These are phyloP conservation scores for Drosophila pullipes DNA, from an alignment of 2,888 invertebrate species.

Conservation along the genomic window DNA sequence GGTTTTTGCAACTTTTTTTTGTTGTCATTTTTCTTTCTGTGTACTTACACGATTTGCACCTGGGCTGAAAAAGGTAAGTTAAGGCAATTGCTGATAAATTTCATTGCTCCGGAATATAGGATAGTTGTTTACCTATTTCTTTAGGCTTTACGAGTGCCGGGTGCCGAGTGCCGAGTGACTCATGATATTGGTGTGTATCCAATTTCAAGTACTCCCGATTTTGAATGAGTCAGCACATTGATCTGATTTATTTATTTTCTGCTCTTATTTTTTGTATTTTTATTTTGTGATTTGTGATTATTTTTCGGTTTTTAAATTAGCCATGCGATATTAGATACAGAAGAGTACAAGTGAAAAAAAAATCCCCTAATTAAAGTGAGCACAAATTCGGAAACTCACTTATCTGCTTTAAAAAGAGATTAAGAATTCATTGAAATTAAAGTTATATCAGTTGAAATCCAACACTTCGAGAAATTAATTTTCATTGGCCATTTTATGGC, in stretches of 20 bases:
- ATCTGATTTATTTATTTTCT: slow-evolving; percentile 26
- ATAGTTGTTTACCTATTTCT: slow-evolving; percentile 22
- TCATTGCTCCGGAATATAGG: slow-evolving; percentile 18
- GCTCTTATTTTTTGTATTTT: slow-evolving; percentile 31
- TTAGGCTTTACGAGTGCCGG: slow-evolving; percentile 1
- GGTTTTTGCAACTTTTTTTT: neutral
- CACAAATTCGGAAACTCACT: neutral
- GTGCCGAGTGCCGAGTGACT: slow-evolving; percentile 26
- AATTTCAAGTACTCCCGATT: slow-evolving; percentile 28
- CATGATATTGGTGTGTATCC: slow-evolving; percentile 17
- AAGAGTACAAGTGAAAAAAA: slow-evolving; percentile 5
- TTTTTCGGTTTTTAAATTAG: slow-evolving; percentile 58
- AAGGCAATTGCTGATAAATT: slow-evolving; percentile 20
- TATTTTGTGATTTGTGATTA: slow-evolving; percentile 28
- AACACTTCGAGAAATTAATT: neutral
- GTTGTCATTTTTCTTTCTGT: neutral
- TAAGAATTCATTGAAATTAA: neutral
- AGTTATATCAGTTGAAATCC: neutral
- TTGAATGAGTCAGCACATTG: slow-evolving; percentile 43
- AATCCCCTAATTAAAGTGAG: slow-evolving; percentile 12
- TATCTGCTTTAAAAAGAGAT: neutral
- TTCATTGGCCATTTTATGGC: neutral
- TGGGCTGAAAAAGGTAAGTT: neutral
- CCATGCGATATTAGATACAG: slow-evolving; percentile 1
- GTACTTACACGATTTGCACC: slow-evolving; percentile 6